Percentiles rank a stretch among this genome's conserved stretches.
These are phyloP conservation scores for Cryptophagus acutangulus DNA, from an alignment of 2,888 invertebrate genomes.

Conservation along the genomic window DNA sequence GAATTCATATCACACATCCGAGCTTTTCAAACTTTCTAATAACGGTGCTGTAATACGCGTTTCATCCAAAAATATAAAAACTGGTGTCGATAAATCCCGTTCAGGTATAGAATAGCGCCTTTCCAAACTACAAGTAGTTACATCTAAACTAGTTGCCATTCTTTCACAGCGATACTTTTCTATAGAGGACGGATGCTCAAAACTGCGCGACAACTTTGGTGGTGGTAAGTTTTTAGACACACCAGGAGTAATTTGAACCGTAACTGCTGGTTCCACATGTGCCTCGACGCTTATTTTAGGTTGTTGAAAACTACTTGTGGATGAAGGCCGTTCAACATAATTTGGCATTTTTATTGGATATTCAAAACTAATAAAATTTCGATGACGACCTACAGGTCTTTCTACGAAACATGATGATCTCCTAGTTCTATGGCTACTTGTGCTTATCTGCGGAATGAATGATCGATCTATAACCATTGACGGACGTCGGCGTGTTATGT, in stretches of 20 bases:
- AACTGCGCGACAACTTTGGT: slow-evolving; percentile 41
- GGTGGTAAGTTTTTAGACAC: slow-evolving; percentile 1
- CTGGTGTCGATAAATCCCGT: slow-evolving; percentile 28
- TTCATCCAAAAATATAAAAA: slow-evolving; percentile 42
- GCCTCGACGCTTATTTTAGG: slow-evolving; percentile 39
- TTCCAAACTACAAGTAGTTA: slow-evolving; percentile 33
- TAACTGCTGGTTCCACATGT: slow-evolving; percentile 27
- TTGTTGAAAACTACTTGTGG: slow-evolving; percentile 33
- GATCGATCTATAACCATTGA: slow-evolving; percentile 33
- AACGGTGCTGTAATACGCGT: slow-evolving; percentile 43
- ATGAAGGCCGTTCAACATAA: slow-evolving; percentile 18
- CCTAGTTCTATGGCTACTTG: slow-evolving; percentile 25
- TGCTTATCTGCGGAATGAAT: slow-evolving; percentile 18
- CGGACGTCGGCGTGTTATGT: slow-evolving; percentile 30
- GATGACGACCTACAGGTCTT: slow-evolving; percentile 30
- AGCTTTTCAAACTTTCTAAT: slow-evolving; percentile 43
- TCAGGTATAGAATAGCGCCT: slow-evolving; percentile 33
- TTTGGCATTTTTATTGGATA: slow-evolving; percentile 21
- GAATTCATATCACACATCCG: slow-evolving; percentile 40
- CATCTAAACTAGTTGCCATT: slow-evolving; percentile 42
- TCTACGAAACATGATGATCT: slow-evolving; percentile 45
- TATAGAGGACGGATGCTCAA: slow-evolving; percentile 40
- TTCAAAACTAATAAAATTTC: slow-evolving; percentile 46
- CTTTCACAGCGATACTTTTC: slow-evolving; percentile 36
- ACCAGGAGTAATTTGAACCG: slow-evolving; percentile 13